Evolutionary conservation across 2,113 vertebrate genomes (phyloP), one percentile per base, ranked within the genome.

Genomic region (Grammatotria lemairii): DNA sequence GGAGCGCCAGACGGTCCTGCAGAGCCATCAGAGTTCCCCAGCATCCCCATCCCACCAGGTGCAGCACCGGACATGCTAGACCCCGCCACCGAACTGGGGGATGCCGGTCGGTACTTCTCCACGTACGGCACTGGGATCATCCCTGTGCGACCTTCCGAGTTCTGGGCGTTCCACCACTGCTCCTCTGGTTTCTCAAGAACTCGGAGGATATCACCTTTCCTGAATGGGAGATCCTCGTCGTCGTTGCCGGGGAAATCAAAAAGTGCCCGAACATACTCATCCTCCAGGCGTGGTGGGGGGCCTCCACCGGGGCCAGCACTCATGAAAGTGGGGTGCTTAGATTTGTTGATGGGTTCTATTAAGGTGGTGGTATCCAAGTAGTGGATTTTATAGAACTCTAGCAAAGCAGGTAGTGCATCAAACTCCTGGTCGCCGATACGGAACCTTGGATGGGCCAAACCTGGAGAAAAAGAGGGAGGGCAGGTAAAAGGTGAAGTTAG

Each of bases 351-450:
- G 9, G 99, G 99, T 81, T 99, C 99, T 95, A 99, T 98, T 95
- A 99, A 97, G 33, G 99, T 99, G 94, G 99, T 99, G 97, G 99
- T 99, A 96, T 99, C 98, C 97, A 99, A 97, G 96, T 99, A 99
- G 96, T 99, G 99, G 94, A 99, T 99, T 96, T 99, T 99, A 95
- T 99, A 99, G 97, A 99, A 99, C 96, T 99, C 98, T 95, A 99
- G 96, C 95, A 99, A 96, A 93, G 98, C 97, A 40, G 98, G 97
- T 89, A 99, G 97, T 55, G 98, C 98, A 11, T 99, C 99, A 90
- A 99, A 99, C 92, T 99, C 99, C 96, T 99, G 99, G 96, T 99
- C 99, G 38, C 99, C 99, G 85, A 99, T 99, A 79, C 98, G 98
- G 95, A 99, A 99, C 83, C 97, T 97, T 60, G 96, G 97, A 87